Evolutionary conservation across 1,140 invertebrate genomes (phyloP), one percentile per base, ranked within the genome.

Genomic region (Drosophila tani): DNA sequence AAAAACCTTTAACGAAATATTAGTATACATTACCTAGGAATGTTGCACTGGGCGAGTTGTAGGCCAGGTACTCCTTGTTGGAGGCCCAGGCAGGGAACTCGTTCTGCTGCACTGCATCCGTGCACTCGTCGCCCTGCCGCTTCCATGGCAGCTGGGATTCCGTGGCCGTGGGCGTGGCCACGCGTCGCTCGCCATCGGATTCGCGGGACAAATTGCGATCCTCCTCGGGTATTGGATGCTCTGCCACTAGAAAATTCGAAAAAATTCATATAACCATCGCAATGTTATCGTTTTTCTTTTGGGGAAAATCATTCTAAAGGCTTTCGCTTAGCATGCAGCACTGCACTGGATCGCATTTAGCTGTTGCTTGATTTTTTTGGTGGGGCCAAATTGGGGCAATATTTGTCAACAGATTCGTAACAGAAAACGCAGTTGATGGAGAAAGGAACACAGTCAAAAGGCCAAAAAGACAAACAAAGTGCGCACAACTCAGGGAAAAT

Each of bases 71-170:
- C 91, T 98, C 97, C 91, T 98, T 98, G 91, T 98, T 98, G 2
- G 97, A 97, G 55, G 97, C 97, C 97, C 97, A 98, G 3, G 96
- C 95, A 15, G 97, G 97, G 93, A 98, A 98, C 92, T 98, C 97
- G 63, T 96, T 96, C 93, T 98, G 97, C 82, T 97, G 96, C n/a
- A 97, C 91, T 29, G 94, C 94, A 38, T 95, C 94, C 24, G 94
- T 95, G 19, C 95, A 94, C 62, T 95, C 94, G 70, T 96, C 95
- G 63, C 96, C 96, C 71, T 96, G 96, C 9, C 97, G 94, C 93
- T 98, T 98, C 97, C 97, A 98, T 9, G 97, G 97, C 79, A 98
- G 94, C 94, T 97, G 96, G 14, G 95, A 96, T 93, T 98, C 97
- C 2, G 96, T 97, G 4, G 96, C 96, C 11, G 97, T 98, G 17